phyloP scores from a whole-genome alignment of 2,888 invertebrate genomes.

The Silvanus unidentatus region DNA sequence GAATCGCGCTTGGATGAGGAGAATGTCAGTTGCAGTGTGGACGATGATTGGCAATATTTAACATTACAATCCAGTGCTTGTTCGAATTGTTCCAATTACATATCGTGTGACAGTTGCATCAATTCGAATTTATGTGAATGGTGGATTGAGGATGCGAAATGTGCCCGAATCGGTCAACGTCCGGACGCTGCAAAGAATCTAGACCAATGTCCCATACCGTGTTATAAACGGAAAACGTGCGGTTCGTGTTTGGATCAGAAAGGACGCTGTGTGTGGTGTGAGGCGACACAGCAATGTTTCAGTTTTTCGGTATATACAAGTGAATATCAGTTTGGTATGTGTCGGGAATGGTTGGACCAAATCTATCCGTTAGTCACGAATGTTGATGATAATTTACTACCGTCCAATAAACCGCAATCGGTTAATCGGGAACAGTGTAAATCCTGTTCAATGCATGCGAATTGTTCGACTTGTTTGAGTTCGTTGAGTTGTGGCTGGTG shows the following conservation, averaged over 20 bases:
- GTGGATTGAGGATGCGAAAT: slow-evolving; percentile 83
- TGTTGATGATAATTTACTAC: slow-evolving; percentile 38
- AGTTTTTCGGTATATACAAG: slow-evolving; percentile 94
- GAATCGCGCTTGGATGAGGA: slow-evolving; percentile 65
- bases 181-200: slow-evolving; percentile 59
- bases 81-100: slow-evolving; percentile 82
- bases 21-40: slow-evolving; percentile 52
- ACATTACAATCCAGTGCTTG: slow-evolving; percentile 78
- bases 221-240: slow-evolving; percentile 70
- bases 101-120: slow-evolving; percentile 81
- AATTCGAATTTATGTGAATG: slow-evolving; percentile 77
- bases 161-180: slow-evolving; percentile 70
- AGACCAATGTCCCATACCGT: slow-evolving; percentile 72
- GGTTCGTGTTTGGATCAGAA: slow-evolving; percentile 76
- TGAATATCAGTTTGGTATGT: slow-evolving; percentile 88
- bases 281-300: slow-evolving; percentile 86
- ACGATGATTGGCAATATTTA: slow-evolving; percentile 69
- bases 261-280: slow-evolving; percentile 90
- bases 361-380: slow-evolving; percentile 50
- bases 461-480: slow-evolving; percentile 74
- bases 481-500: slow-evolving; percentile 94
- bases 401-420: slow-evolving; percentile 35
- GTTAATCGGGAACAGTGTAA: slow-evolving; percentile 62
- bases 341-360: slow-evolving; percentile 89
- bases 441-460: slow-evolving; percentile 67